Evolutionary conservation across 1,140 invertebrate genomes (phyloP), one percentile per base, ranked within the genome.

Genomic region (Chrysomallon squamiferum): DNA sequence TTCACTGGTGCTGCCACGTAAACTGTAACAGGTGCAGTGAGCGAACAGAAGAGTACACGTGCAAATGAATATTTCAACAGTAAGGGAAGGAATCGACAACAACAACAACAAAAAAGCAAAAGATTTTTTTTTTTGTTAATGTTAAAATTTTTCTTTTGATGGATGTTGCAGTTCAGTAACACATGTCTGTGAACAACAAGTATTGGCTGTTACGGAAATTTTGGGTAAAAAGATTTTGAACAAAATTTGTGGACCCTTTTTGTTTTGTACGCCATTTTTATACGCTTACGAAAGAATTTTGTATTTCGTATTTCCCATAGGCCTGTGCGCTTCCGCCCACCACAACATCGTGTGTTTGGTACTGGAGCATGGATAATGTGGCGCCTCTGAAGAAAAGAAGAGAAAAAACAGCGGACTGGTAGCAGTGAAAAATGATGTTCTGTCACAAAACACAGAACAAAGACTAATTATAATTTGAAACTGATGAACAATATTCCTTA

Each of bases 1-100:
- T 87, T 77, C 79, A 84, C 59, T 88, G 87, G 86, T 88, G 87
- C 74, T 88, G 87, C 73, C 80, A 83, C 52, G 87, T 88, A 1
- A 82, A 84, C 49, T 88, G 87, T 70, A 78, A 84, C 59, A 82
- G 79, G 9, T 88, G 87, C 63, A 81, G 80, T 52, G 82, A 82
- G 29, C 74, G 77, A 60, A 80, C 86, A 2, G 84, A 88, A 59
- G 80, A 79, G 59, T 85, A 86, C 58, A 83, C 79, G 1, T 86
- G 85, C 70, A 86, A 86, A 27, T 30, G 25, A 47, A 47, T 22
- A n/a, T n/a, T 7, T n/a, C 25, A 22, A 47, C 25, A 13, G 6
- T n/a, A 47, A 47, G n/a, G 25, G 45, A n/a, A 20, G 3, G 45
- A 22, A 22, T 47, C 25, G 45, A 20, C n/a, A 20, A 2, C 3